These are phyloP conservation scores for Apistogramma diplotaenia DNA, from an alignment of 2,113 vertebrate genomes.

Conservation along the genomic window DNA sequence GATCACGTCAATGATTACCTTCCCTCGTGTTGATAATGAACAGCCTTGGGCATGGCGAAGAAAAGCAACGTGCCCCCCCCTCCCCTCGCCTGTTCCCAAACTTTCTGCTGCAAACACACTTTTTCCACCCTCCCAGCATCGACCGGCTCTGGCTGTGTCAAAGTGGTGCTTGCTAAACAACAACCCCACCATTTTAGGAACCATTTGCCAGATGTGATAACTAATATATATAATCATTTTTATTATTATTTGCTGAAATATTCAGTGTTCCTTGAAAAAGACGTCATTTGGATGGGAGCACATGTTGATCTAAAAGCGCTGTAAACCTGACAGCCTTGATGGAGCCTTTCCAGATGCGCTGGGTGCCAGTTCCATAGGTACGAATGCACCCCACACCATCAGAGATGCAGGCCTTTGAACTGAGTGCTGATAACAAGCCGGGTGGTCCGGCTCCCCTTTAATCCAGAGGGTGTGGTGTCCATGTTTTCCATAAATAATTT, in stretches of 20 bases:
- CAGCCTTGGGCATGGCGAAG: constrained; percentile 66
- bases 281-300: background rate
- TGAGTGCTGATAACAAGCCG: background rate
- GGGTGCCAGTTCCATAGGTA: background rate
- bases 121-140: background rate
- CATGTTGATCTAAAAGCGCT: background rate
- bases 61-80: constrained; percentile 45
- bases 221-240: background rate
- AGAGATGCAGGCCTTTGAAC: background rate
- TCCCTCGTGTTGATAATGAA: constrained; percentile 64
- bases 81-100: background rate
- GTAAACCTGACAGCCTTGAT: background rate
- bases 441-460: background rate
- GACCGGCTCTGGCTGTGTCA: background rate
- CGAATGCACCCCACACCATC: too few species aligned
- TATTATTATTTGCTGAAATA: background rate
- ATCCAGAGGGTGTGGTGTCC: background rate
- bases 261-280: background rate
- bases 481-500: background rate
- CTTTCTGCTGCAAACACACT: constrained; percentile 6
- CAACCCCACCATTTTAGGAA: background rate
- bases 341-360: background rate
- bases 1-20: constrained; percentile 68
- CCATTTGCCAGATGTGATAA: background rate
- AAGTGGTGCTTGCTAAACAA: background rate